phyloP scores from a whole-genome alignment of 2,113 vertebrate species.

The Heliornis fulica region DNA sequence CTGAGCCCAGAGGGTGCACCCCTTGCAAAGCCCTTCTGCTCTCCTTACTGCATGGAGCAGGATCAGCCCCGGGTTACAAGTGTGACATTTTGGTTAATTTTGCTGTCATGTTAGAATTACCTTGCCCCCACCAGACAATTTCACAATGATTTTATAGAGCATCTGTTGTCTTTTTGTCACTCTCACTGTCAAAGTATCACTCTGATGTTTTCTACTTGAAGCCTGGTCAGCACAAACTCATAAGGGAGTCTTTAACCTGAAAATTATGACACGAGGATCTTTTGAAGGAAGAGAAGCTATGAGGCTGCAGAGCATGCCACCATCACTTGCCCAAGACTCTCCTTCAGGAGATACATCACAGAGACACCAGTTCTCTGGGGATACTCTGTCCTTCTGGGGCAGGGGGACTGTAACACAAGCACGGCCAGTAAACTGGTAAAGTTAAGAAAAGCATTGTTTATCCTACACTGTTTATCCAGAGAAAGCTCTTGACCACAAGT shows the following conservation, averaged over 20 bases:
- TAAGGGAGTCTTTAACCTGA: neutral
- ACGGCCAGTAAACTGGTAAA: neutral
- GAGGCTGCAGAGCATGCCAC: fast-evolving
- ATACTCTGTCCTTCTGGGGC: neutral
- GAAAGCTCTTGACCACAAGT: neutral
- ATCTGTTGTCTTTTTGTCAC: neutral
- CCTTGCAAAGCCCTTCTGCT: neutral
- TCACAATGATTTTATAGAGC: neutral
- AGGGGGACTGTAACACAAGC: neutral
- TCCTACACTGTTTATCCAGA: neutral
- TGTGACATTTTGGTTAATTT: neutral
- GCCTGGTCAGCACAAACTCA: neutral
- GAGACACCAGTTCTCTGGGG: neutral
- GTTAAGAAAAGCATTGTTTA: neutral
- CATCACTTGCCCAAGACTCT: neutral
- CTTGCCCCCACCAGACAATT: neutral
- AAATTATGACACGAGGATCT: neutral
- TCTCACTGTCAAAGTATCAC: neutral
- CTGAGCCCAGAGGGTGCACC: neutral
- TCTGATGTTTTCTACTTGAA: neutral
- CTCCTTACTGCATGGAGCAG: neutral
- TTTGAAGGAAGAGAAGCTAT: neutral
- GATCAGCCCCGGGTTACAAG: neutral
- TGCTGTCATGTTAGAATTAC: neutral
- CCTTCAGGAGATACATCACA: neutral